These are phyloP conservation scores for Tetheella fluctuosa DNA, from an alignment of 2,888 invertebrate genomes.

Conservation along the genomic window DNA sequence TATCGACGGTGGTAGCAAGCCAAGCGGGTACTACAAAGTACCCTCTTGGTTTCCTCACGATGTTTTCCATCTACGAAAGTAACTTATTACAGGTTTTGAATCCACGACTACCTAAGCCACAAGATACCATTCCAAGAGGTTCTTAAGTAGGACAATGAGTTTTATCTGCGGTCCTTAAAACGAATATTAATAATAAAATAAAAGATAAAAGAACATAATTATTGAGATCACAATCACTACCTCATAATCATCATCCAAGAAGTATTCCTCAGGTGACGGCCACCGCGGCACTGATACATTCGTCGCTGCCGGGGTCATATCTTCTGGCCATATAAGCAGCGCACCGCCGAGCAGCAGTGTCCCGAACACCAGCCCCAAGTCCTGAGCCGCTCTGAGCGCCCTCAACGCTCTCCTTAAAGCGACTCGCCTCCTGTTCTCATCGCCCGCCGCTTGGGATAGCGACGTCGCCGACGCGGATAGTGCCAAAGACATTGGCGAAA, in stretches of 20 bases:
- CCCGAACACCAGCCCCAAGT: constrained; percentile 72
- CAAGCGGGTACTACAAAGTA: too few relatives aligned
- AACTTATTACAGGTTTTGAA: too few relatives aligned
- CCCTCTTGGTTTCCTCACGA: too few relatives aligned
- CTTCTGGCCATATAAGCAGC: constrained; percentile 79
- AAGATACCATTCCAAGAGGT: too few relatives aligned
- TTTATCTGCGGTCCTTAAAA: too few relatives aligned
- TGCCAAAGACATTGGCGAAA: constrained; percentile 84
- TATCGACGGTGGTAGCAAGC: too few relatives aligned
- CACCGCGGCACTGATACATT: constrained; percentile 68
- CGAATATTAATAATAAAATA: too few relatives aligned
- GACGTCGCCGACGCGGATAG: constrained; percentile 84
- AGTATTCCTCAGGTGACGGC: constrained; percentile 79
- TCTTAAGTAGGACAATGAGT: too few relatives aligned
- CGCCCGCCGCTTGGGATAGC: constrained; percentile 80
- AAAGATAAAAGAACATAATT: too few relatives aligned
- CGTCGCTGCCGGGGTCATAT: constrained; percentile 64
- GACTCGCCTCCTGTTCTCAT: constrained; percentile 67
- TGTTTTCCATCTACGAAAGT: too few relatives aligned
- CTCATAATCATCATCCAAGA: constrained; percentile 83
- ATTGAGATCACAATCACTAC: constrained; percentile 47
- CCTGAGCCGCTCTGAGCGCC: constrained; percentile 75
- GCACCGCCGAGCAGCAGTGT: constrained; percentile 71
- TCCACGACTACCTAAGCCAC: too few relatives aligned
- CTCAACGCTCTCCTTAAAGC: constrained; percentile 70